Evolutionary conservation across 37 sponge, comb jelly and placozoan species (phyloP).

Genomic region (Amphimedon queenslandica): DNA sequence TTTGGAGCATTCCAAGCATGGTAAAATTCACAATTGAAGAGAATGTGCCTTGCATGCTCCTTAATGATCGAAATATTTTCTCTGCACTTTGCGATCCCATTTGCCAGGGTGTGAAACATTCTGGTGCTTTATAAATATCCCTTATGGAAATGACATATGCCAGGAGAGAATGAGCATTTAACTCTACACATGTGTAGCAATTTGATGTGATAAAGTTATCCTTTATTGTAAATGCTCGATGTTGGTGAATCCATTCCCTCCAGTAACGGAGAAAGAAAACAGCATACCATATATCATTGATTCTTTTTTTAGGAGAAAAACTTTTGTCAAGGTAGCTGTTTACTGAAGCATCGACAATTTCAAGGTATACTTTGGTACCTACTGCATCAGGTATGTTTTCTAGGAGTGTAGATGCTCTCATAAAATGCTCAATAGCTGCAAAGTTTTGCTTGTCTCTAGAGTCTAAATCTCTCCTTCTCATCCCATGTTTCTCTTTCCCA

Average conservation of each 20-base stretch:
- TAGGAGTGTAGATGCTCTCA: background rate
- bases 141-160: background rate
- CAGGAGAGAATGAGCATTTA: conserved; percentile 39
- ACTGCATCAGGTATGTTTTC: conserved; percentile 9
- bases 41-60: conserved; percentile 21
- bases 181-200: conserved; percentile 18
- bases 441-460: conserved; percentile 36
- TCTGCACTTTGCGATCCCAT: conserved; percentile 31
- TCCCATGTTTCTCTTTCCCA: conserved; percentile 27
- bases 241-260: background rate
- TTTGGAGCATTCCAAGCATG: conserved; percentile 10
- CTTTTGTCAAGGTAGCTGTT: conserved; percentile 26
- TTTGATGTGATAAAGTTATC: conserved; percentile 21
- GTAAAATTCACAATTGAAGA: conserved; percentile 30
- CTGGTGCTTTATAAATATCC: background rate
- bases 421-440: conserved; percentile 3
- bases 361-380: conserved; percentile 8
- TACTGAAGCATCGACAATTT: conserved; percentile 4
- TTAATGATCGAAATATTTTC: conserved; percentile 15
- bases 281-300: conserved; percentile 25
- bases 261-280: conserved; percentile 15
- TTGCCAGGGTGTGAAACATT: conserved; percentile 33
- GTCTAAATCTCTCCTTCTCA: conserved; percentile 26
- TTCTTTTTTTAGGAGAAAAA: conserved; percentile 2
- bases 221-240: background rate